Conservation (phyloP, 2,797 vertebrate species). For the Mallotus villosus region DNA sequence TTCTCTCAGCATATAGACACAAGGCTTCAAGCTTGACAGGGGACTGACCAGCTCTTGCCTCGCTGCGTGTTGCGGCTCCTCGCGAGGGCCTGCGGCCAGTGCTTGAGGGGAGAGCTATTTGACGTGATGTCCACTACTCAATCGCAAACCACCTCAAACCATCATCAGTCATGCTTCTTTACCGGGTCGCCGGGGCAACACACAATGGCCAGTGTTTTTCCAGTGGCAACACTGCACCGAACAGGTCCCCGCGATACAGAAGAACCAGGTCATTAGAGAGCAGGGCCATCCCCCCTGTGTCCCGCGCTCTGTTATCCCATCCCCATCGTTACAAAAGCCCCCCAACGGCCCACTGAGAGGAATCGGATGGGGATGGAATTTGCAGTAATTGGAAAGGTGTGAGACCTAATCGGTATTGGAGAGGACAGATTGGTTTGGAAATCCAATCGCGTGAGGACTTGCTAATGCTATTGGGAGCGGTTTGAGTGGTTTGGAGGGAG, state of each 20-base stretch:
- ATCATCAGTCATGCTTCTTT: not conserved
- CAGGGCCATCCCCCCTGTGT: conserved; percentile 19
- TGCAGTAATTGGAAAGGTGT: conserved; percentile 43
- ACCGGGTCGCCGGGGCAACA: conserved; percentile 7
- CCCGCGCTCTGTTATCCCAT: not conserved
- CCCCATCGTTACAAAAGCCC: not conserved
- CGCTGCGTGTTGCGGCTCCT: not conserved
- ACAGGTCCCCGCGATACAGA: not conserved
- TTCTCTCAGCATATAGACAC: conserved; percentile 26
- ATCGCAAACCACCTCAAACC: not conserved
- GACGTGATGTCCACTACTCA: not conserved
- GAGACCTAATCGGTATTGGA: conserved; percentile 50
- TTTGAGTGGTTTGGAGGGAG: conserved; percentile 1
- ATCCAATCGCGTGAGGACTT: conserved; percentile 37
- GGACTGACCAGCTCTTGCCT: not conserved
- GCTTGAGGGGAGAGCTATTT: not conserved
- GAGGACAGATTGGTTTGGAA: conserved; percentile 46
- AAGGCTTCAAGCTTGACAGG: not conserved
- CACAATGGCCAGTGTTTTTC: not conserved
- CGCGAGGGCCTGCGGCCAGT: not conserved
- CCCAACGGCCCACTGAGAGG: conserved; percentile 11
- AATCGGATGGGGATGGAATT: conserved; percentile 31
- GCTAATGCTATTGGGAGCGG: conserved; percentile 5
- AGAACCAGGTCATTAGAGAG: not conserved
- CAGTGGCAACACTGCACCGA: not conserved